phyloP scores from a whole-genome alignment of 92 coral and sea anemone species.

The Epizoanthus rinbou region DNA sequence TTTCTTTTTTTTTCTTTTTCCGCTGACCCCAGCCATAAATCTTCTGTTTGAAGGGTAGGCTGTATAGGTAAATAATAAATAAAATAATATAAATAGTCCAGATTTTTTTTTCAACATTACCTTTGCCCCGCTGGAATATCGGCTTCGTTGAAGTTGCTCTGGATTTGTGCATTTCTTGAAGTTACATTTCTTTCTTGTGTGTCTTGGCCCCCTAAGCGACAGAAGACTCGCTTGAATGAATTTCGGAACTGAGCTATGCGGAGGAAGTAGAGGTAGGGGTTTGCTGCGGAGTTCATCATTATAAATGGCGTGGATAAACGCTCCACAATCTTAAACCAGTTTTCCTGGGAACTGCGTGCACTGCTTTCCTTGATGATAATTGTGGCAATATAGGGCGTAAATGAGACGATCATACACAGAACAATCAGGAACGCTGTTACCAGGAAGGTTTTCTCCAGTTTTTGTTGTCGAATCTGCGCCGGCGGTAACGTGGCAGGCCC shows the following conservation, averaged over 20 bases:
- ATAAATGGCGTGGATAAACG: slow-evolving; percentile 1
- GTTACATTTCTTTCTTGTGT: too few species aligned
- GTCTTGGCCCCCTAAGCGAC: too few species aligned
- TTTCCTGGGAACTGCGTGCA: background rate
- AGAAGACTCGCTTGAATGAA: background rate
- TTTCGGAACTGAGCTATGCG: background rate
- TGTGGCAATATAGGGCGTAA: slow-evolving; percentile 3
- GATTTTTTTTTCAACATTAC: too few species aligned
- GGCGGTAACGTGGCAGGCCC: background rate
- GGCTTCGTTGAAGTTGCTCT: too few species aligned
- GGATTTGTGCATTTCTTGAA: too few species aligned
- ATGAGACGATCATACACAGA: background rate
- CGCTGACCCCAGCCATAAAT: too few species aligned
- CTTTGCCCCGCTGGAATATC: too few species aligned
- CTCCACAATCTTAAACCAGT: background rate
- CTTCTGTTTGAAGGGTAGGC: too few species aligned
- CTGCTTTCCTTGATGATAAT: background rate
- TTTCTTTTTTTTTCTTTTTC: too few species aligned
- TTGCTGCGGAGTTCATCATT: slow-evolving; percentile 2
- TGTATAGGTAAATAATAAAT: too few species aligned
- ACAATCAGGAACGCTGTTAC: background rate
- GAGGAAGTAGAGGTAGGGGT: slow-evolving; percentile 1
- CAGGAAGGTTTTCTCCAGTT: background rate
- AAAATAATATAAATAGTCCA: too few species aligned
- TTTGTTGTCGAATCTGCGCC: background rate